A percentile compares a stretch with the other conserved stretches of the same genome.
phyloP scores from a whole-genome alignment of 2,797 vertebrate species.

The Nothura maculosa region DNA sequence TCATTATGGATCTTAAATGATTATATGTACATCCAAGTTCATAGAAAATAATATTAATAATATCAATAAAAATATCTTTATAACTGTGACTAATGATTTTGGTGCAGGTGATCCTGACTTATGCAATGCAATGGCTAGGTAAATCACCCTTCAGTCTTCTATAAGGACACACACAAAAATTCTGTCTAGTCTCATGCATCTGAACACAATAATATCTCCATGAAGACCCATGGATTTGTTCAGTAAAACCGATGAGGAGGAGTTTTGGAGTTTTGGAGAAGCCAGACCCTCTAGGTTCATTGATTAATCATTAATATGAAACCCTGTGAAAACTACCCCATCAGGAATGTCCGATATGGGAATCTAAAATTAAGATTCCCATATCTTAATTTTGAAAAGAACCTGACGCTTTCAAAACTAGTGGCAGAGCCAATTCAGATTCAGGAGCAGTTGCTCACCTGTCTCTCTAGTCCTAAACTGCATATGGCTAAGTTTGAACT shows the following conservation, averaged over 20 bases:
- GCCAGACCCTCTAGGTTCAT: background rate
- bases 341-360: background rate
- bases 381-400: too few species aligned
- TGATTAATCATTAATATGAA: background rate
- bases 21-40: background rate
- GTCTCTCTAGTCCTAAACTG: background rate
- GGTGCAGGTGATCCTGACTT: background rate
- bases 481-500: background rate
- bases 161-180: background rate
- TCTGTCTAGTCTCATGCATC: background rate
- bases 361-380: accelerated
- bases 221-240: background rate
- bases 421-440: background rate
- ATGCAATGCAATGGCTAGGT: background rate
- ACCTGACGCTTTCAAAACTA: background rate
- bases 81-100: background rate
- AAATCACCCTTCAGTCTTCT: background rate
- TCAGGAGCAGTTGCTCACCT: background rate
- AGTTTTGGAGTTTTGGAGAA: background rate
- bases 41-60: background rate
- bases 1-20: background rate
- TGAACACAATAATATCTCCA: background rate
- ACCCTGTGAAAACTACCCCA: accelerated
- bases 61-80: background rate
- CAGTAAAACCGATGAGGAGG: background rate